Evolutionary conservation across 92 coral and sea anemone species (phyloP).

Genomic region (Meandrina meandrites): DNA sequence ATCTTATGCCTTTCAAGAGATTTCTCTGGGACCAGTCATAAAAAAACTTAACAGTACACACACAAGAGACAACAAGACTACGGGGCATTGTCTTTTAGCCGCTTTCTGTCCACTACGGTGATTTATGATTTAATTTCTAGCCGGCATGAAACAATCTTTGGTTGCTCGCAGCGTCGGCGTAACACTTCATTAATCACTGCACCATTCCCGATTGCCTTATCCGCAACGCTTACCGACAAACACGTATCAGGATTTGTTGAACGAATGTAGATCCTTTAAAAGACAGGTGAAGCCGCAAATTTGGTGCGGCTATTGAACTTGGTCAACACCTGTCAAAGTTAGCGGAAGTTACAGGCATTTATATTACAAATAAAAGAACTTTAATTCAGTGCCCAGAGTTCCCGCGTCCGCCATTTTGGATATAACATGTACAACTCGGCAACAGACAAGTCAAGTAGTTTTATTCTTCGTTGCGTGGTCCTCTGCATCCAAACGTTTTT

Average conservation of each 20-base stretch:
- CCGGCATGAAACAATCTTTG: neutral
- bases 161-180: neutral
- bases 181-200: slow-evolving; percentile 21
- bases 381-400: neutral
- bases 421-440: neutral
- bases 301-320: neutral
- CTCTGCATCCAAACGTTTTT: too few species aligned
- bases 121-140: slow-evolving; percentile 7
- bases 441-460: too few species aligned
- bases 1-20: neutral
- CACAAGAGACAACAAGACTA: neutral
- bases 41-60: neutral
- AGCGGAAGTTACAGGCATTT: slow-evolving; percentile 21
- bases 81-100: slow-evolving; percentile 1
- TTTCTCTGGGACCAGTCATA: neutral
- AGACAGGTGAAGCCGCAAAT: slow-evolving; percentile 17
- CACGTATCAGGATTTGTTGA: neutral
- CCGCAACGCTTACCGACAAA: neutral
- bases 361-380: neutral
- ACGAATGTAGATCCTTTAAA: neutral
- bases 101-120: neutral
- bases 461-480: too few species aligned
- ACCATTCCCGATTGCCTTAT: neutral
- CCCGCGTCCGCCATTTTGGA: slow-evolving; percentile 5
- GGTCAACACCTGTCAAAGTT: slow-evolving; percentile 26